Base-by-base conservation (phyloP, 2,888 invertebrate genomes). In the Coelopa pilipes region DNA sequence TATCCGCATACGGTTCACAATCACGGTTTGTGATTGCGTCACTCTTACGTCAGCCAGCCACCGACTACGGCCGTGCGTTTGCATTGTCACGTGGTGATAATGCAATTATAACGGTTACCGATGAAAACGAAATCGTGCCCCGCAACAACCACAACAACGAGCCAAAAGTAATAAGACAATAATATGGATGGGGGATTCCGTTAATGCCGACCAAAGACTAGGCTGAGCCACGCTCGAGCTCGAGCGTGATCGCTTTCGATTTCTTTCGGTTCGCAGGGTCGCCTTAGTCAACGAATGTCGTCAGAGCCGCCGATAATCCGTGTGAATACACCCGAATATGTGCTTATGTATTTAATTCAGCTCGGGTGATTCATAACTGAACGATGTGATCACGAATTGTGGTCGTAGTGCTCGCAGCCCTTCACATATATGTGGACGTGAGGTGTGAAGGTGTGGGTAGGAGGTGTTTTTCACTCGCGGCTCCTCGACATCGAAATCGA, bases 81-180 rank as follows among this genome's bases (percentile, higher is more conserved):
- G 60, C 13, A 60, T 24, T 2, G 60, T 60, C 60, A 55, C 46
- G 49, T 50, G 60, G 59, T 59, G n/a, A 69, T 46, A 12, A 46
- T 62, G n/a, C 49, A 55, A 72, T 72, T 19, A 65, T 69, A 74
- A 73, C 73, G 45, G 75, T 63, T 74, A 71, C 72, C 55, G 72
- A 12, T 21, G 60, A 68, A 65, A 24, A 69, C 59, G 50, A 34
- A 74, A 70, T 70, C 59, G 47, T 66, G 65, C 3, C 13, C 3
- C 53, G 10, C n/a, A 53, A 53, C n/a, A 9, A 53, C 53, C 3
- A 53, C n/a, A 53, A 53, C 53, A 53, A 53, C 53, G 53, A 53
- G 53, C 53, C 53, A 53, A 53, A 53, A 53, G n/a, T 53, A 53
- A 53, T 53, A 53, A 53, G 34, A 34, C n/a, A 53, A 53, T 53